These are phyloP conservation scores for Palloptera scutellata DNA, from an alignment of 2,888 invertebrate species.

Conservation along the genomic window DNA sequence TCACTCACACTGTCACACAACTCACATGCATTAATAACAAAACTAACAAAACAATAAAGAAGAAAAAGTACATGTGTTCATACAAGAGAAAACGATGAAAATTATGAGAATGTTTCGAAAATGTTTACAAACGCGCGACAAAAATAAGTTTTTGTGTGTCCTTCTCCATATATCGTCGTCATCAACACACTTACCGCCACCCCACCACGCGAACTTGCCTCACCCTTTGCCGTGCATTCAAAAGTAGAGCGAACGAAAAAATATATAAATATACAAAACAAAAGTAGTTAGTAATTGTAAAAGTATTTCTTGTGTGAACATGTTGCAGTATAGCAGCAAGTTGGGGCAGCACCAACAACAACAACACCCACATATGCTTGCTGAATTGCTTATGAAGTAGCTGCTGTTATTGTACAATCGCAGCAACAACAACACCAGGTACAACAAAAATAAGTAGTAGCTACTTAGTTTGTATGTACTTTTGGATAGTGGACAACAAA, in stretches of 20 bases:
- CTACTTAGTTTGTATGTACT: neutral
- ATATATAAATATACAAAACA: neutral
- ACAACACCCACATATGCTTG: no score
- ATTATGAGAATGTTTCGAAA: constrained; percentile 2
- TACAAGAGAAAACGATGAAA: neutral
- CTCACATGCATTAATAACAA: no score
- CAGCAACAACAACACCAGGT: neutral
- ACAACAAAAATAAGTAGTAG: neutral
- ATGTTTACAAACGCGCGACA: neutral
- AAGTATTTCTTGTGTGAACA: neutral
- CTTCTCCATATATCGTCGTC: neutral
- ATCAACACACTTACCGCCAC: neutral
- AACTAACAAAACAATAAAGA: no score
- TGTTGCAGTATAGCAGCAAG: neutral
- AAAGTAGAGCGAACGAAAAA: neutral
- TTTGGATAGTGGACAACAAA: neutral
- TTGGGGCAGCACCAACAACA: neutral
- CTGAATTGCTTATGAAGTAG: no score
- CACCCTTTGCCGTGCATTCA: neutral
- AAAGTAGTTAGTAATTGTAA: neutral
- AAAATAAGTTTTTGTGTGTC: no score
- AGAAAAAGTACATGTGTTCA: no score
- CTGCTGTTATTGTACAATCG: no score
- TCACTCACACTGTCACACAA: no score
- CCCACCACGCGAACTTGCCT: neutral